Evolutionary conservation across 2,888 invertebrate genomes (phyloP), one percentile per base, ranked within the genome.

Genomic region (Gari tellinella): DNA sequence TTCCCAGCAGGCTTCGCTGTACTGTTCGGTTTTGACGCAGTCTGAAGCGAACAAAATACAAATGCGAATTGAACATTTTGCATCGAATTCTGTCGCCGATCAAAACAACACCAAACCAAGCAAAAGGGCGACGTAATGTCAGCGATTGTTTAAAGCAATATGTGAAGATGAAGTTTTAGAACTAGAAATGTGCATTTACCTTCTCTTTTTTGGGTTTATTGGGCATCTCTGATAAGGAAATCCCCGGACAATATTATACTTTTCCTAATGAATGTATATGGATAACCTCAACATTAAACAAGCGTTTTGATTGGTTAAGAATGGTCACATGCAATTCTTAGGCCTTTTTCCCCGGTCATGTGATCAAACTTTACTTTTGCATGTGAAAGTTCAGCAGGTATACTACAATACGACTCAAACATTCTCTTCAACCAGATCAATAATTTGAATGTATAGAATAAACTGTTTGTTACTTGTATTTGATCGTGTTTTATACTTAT

Each of bases 141-240:
- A 12, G 10, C n/a, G 19, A 15, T 1, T 37, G 14, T 46, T 48
- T 1, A 7, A 37, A 58, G 23, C 10, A 12, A 1, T 48, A 10
- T 17, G 19, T 17, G 4, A 25, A 7, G 45, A 17, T 2, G 2
- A 31, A 37, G n/a, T 19, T 10, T 51, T 25, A 12, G 1, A 43
- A 3, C 25, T 7, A n/a, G 15, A 43, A 55, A 48, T 23, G 25
- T 46, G 43, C 23, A 43, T 70, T 68, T 77, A 88, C 89, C 89
- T 88, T 89, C 63, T 89, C 89, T 75, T 89, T 89, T 75, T 89
- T 89, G 19, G 86, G 84, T 81, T 87, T 88, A 82, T 88, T 88
- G 73, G 89, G 89, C 89, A 89, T 89, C 79, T 86, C 31, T 31
- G 31, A 7, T 31, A 31, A 31, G 31, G 31, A 31, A 31, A 31